Percentiles rank a stretch among this genome's conserved stretches.
These are phyloP conservation scores for Cercocebus atys DNA, from an alignment of 2,113 vertebrate species.

Conservation along the genomic window DNA sequence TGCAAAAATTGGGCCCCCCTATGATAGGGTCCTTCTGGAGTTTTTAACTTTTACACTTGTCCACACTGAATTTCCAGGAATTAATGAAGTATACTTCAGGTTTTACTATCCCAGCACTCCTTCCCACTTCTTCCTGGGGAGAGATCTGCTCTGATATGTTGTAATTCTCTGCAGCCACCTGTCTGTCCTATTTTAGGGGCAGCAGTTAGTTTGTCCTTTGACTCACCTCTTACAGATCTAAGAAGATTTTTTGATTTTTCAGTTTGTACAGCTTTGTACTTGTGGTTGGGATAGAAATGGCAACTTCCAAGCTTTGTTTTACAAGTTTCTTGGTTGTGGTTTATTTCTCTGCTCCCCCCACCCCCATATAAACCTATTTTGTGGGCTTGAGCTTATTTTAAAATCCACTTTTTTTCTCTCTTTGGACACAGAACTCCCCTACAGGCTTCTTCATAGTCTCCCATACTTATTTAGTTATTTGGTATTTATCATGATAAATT, in stretches of 20 bases:
- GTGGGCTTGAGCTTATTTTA: neutral
- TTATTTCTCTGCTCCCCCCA: too few relatives aligned
- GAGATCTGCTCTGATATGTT: neutral
- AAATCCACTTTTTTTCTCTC: neutral
- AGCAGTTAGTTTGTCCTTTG: neutral
- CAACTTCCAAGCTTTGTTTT: neutral
- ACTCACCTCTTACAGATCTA: neutral
- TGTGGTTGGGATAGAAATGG: neutral
- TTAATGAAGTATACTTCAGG: neutral
- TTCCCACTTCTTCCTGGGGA: neutral
- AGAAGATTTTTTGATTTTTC: neutral
- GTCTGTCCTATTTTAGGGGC: neutral
- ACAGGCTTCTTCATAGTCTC: neutral
- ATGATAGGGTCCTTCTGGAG: neutral
- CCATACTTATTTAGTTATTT: neutral
- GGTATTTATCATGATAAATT: neutral
- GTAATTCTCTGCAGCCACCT: neutral
- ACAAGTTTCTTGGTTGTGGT: neutral
- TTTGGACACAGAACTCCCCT: neutral
- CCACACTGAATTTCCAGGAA: neutral
- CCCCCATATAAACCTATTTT: neutral
- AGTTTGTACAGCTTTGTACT: neutral
- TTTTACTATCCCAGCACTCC: neutral
- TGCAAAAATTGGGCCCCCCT: neutral
- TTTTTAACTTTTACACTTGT: neutral